Percentiles rank a stretch among this genome's conserved stretches.
Evolutionary conservation across 2,888 invertebrate genomes (phyloP).

Genomic region (Chironomus tentans): DNA sequence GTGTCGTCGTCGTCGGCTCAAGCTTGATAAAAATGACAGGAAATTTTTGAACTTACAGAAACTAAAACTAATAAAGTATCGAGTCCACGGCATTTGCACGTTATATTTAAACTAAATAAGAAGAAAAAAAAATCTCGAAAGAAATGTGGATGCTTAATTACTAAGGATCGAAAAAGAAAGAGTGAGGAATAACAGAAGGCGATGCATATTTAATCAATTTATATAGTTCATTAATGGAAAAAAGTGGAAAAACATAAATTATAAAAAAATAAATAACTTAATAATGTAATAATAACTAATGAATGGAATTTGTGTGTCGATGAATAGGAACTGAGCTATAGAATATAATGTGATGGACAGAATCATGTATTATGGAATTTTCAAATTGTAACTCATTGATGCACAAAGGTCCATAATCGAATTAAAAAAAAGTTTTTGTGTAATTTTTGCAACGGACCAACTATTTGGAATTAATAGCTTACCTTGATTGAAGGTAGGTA

Average conservation of each 20-base stretch:
- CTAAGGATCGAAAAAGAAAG: not conserved
- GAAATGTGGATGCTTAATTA: not conserved
- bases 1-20: not conserved
- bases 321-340: not conserved
- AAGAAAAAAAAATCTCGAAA: not conserved
- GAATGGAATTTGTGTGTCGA: not conserved
- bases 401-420: not conserved
- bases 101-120: not conserved
- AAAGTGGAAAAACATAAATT: not conserved
- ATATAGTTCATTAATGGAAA: slow-evolving; percentile 24
- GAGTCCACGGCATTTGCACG: not conserved
- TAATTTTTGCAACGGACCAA: not conserved
- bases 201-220: slow-evolving; percentile 25
- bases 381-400: not conserved
- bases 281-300: not conserved
- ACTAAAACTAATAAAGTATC: not conserved
- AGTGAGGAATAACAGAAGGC: not conserved
- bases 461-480: not conserved
- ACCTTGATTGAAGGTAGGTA: not conserved
- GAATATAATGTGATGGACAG: not conserved
- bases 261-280: not conserved
- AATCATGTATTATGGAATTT: not conserved
- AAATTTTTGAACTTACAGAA: not conserved
- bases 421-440: too few relatives aligned
- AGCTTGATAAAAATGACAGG: not conserved